Evolutionary conservation across 2,797 vertebrate species (phyloP), one percentile per base, ranked within the genome.

Genomic region (Mormyrus proboscirostris): DNA sequence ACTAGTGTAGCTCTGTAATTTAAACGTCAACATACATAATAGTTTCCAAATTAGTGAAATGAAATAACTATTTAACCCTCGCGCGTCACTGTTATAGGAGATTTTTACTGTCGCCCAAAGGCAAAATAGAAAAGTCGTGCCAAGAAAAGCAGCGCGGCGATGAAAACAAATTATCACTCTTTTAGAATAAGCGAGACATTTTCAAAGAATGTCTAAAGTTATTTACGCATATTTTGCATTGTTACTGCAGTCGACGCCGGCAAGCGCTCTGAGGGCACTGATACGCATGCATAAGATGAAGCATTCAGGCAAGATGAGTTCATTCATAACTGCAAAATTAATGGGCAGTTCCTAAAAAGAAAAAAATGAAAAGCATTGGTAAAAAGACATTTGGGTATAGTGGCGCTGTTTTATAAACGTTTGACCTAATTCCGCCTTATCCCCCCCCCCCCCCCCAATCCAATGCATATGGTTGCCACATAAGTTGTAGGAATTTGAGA

Each of bases 381-480:
- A 25, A 84, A 79, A 69, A n/a, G 79, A 55, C 57, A 88, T 83
- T 33, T 90, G 76, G 79, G 79, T 84, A 73, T 85, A 53, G 76
- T 51, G 87, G 59, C 22, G 53, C 50, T 53, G 87, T 29, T 84
- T 90, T 53, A 90, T 69, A 90, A 88, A 90, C 65, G 57, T 88
- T 51, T 84, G 73, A 65, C 38, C 25, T 55, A 55, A 19, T 55
- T 19, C 4, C 53, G 16, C 53, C 2, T 47, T 1, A 5, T 10
- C 50, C 1, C 19, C 41, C 33, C 38, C 38, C n/a, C 53, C n/a
- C 53, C 41, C 41, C 87, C 57, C 5, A 83, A 44, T n/a, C 19
- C 14, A 82, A 14, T 22, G 55, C 89, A 90, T 87, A 85, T 90
- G 86, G 69, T 90, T 55, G 51, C 89, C 85, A 87, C 87, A 89